Conservation (phyloP, 2,797 vertebrate genomes). For the Melopsittacus undulatus region DNA sequence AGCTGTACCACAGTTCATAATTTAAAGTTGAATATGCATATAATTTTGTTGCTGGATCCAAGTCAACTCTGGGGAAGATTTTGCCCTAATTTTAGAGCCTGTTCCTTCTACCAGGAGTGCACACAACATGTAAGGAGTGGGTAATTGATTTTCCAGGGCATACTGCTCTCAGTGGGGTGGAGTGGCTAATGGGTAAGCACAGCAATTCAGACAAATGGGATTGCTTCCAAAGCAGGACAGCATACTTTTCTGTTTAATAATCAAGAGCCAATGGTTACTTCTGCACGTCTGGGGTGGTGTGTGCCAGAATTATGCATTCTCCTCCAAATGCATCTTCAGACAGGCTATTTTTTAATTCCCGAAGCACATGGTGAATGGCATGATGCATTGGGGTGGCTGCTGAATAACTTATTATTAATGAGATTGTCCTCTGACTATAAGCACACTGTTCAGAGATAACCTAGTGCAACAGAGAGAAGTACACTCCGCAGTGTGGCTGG, state of each 20-base stretch:
- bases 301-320: neutral
- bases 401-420: neutral
- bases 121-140: neutral
- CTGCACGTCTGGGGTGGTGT: neutral
- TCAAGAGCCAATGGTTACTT: neutral
- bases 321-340: neutral
- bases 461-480: neutral
- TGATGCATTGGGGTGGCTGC: neutral
- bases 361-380: neutral
- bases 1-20: neutral
- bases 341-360: neutral
- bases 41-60: neutral
- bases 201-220: neutral
- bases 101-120: neutral
- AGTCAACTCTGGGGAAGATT: neutral
- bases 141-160: conserved; percentile 11
- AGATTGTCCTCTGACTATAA: neutral
- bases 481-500: accelerated
- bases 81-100: neutral
- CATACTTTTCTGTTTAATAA: neutral
- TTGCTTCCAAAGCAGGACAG: neutral
- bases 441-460: neutral
- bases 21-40: conserved; percentile 8
- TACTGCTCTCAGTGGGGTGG: neutral
- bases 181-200: neutral